Conservation (phyloP, 2,113 vertebrate genomes). For the Colaptes auratus region DNA sequence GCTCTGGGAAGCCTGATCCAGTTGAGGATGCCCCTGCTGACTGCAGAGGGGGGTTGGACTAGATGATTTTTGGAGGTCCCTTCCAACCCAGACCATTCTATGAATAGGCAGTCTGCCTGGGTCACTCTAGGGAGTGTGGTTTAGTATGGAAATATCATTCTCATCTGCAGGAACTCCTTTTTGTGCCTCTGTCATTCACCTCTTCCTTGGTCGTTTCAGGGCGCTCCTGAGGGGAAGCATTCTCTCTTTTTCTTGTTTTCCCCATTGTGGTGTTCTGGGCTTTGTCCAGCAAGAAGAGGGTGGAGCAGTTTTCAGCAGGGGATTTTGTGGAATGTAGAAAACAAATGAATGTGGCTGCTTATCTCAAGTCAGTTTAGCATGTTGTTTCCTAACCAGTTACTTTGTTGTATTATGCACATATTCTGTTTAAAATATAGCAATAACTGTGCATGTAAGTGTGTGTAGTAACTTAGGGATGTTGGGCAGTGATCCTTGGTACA, state of each 20-base stretch:
- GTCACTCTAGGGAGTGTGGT: neutral
- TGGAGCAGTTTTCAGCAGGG: neutral
- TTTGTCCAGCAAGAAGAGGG: neutral
- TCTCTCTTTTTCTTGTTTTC: neutral
- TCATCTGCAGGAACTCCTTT: neutral
- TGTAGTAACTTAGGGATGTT: neutral
- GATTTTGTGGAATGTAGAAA: neutral
- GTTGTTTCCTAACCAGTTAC: neutral
- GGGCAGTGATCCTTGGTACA: neutral
- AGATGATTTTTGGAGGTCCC: too few species aligned
- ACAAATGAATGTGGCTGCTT: neutral
- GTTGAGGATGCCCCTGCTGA: too few species aligned
- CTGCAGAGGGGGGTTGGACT: too few species aligned
- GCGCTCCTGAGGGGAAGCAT: neutral
- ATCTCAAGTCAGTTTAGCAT: neutral
- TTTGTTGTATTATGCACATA: neutral
- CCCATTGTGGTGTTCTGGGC: rapidly evolving
- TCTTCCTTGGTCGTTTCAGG: neutral
- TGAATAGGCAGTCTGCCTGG: neutral
- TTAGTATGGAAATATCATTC: neutral
- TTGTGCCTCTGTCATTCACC: neutral
- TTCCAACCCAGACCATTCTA: too few species aligned
- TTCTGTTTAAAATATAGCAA: neutral
- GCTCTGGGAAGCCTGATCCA: too few species aligned
- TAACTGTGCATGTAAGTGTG: neutral